phyloP scores from a whole-genome alignment of 1,140 invertebrate species.

The Mycetomoellerius zeteki region DNA sequence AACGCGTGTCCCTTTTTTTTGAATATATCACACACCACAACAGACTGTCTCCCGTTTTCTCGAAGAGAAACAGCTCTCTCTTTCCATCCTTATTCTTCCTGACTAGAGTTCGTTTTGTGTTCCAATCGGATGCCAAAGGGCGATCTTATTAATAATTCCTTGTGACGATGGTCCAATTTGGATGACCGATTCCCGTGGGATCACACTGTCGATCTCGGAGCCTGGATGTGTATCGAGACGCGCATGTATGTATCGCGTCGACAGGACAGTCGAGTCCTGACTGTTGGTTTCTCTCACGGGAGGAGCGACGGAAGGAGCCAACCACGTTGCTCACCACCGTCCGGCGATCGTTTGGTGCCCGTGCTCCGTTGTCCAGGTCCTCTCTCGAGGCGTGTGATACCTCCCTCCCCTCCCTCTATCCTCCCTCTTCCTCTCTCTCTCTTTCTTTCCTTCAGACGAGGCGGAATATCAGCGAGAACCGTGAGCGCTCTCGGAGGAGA shows the following conservation, averaged over 20 bases:
- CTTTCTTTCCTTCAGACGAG: constrained; percentile 61
- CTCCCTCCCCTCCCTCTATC: constrained; percentile 44
- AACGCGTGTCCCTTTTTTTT: constrained; percentile 34
- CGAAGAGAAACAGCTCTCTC: neutral
- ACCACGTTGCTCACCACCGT: constrained; percentile 76
- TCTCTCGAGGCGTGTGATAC: constrained; percentile 76
- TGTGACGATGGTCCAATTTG: constrained; percentile 12
- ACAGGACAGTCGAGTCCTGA: constrained; percentile 83
- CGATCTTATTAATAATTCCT: neutral
- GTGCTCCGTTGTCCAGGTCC: constrained; percentile 74
- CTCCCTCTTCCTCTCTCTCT: constrained; percentile 50
- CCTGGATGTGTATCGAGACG: neutral
- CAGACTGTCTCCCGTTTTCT: neutral
- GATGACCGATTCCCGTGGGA: neutral
- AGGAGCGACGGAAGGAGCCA: constrained; percentile 72
- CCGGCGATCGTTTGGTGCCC: constrained; percentile 74
- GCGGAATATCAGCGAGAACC: constrained; percentile 71
- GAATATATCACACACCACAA: constrained; percentile 18
- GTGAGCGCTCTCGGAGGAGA: constrained; percentile 74
- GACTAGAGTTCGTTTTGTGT: constrained; percentile 30
- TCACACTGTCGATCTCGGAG: neutral
- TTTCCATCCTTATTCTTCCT: neutral
- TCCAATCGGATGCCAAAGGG: neutral
- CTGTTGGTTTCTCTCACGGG: constrained; percentile 68
- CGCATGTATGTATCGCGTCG: constrained; percentile 66